A percentile compares a stretch with the other conserved stretches of the same genome.
Evolutionary conservation across 2,888 invertebrate species (phyloP).

Genomic region (Mimas tiliae): DNA sequence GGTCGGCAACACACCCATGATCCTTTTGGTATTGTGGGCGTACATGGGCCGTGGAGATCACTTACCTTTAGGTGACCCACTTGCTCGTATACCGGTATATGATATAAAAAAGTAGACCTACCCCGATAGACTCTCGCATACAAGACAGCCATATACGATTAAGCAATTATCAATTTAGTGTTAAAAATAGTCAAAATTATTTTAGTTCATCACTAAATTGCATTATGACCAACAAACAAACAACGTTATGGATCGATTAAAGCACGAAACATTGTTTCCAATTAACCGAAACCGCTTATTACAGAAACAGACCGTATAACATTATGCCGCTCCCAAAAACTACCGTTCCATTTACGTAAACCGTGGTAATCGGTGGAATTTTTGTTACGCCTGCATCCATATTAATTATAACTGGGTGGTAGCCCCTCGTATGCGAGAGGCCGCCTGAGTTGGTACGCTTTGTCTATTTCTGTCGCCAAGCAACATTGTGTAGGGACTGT

Average conservation of each 20-base stretch:
- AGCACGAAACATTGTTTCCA: constrained; percentile 39
- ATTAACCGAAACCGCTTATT: constrained; percentile 41
- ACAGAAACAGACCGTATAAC: constrained; percentile 39
- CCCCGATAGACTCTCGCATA: too few relatives aligned
- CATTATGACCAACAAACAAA: constrained; percentile 29
- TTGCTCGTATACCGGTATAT: too few relatives aligned
- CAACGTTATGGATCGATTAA: constrained; percentile 32
- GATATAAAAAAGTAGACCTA: too few relatives aligned
- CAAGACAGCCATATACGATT: neutral
- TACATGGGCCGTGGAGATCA: too few relatives aligned
- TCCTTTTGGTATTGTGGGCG: too few relatives aligned
- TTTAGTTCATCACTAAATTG: constrained; percentile 24
- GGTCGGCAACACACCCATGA: too few relatives aligned
- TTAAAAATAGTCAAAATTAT: neutral
- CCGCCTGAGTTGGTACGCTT: too few relatives aligned
- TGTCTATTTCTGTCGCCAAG: too few relatives aligned
- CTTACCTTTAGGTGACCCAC: too few relatives aligned
- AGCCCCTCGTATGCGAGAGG: too few relatives aligned
- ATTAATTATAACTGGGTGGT: neutral
- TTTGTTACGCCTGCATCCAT: neutral
- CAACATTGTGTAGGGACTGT: too few relatives aligned
- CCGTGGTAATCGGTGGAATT: constrained; percentile 11
- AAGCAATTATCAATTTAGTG: neutral
- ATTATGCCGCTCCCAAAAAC: constrained; percentile 29
- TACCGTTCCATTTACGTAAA: constrained; percentile 14